Percentiles rank a stretch among this genome's conserved stretches.
Evolutionary conservation across 1,140 invertebrate species (phyloP).

Genomic region (Temnothorax longispinosus): DNA sequence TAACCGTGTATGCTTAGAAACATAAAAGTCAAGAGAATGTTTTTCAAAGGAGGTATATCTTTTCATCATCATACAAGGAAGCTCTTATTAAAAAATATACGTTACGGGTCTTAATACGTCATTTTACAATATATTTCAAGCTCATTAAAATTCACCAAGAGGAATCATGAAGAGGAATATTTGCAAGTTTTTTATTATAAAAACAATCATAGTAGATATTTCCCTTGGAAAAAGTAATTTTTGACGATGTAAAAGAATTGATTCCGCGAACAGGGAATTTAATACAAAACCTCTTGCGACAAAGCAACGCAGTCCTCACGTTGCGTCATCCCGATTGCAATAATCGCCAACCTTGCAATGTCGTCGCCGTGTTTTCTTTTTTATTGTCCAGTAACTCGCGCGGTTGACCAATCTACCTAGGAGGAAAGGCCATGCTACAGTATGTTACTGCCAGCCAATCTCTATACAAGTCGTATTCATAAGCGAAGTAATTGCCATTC

Average conservation of each 20-base stretch:
- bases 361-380: constrained; percentile 48
- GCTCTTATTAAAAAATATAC: no score
- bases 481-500: constrained; percentile 51
- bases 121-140: no score
- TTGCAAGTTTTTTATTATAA: no score
- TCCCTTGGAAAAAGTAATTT: neutral
- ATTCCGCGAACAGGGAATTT: constrained; percentile 12
- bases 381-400: constrained; percentile 16
- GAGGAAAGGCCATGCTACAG: constrained; percentile 24
- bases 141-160: no score
- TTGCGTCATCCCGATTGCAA: constrained; percentile 71
- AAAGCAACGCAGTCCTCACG: neutral
- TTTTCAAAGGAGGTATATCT: no score
- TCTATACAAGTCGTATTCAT: constrained; percentile 32
- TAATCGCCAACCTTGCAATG: constrained; percentile 77
- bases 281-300: constrained; percentile 3
- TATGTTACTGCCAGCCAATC: constrained; percentile 28
- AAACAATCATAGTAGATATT: neutral
- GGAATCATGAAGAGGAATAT: no score
- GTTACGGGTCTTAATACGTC: no score
- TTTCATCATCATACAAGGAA: no score
- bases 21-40: no score
- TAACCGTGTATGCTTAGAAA: no score
- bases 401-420: constrained; percentile 11
- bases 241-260: neutral